Conservation (phyloP, 2,113 vertebrate species). For the Sturnus vulgaris region DNA sequence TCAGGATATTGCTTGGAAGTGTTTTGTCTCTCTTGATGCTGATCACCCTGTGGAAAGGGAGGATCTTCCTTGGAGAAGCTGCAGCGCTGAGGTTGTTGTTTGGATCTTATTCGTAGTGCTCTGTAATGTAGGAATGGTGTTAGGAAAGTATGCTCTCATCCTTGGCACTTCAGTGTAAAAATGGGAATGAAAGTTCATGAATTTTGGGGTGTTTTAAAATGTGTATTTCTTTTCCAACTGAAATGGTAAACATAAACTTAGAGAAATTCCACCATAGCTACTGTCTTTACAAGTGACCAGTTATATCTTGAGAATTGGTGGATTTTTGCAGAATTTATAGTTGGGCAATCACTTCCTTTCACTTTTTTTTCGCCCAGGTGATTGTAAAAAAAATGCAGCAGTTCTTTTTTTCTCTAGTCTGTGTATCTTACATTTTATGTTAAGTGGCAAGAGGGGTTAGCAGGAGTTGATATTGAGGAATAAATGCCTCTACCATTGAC, state of each 20-base stretch:
- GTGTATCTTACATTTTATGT: neutral
- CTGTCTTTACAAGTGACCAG: neutral
- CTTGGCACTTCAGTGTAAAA: neutral
- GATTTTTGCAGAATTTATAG: neutral
- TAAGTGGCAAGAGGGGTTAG: neutral
- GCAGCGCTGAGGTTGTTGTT: neutral
- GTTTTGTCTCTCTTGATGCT: neutral
- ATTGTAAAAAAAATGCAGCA: neutral
- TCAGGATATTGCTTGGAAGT: neutral
- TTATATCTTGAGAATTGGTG: neutral
- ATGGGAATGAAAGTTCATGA: neutral
- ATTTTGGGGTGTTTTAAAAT: neutral
- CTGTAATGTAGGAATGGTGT: conserved; percentile 28
- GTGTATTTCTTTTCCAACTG: neutral
- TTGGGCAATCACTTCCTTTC: neutral
- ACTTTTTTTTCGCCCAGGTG: neutral
- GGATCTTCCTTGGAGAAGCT: neutral
- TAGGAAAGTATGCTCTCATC: neutral
- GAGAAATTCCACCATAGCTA: neutral
- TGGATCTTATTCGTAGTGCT: neutral
- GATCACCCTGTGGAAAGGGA: neutral
- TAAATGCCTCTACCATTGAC: neutral
- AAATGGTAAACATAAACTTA: neutral
- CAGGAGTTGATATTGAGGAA: neutral
- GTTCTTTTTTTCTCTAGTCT: neutral